Evolutionary conservation across 2,888 invertebrate genomes (phyloP).

Genomic region (Zaprionus lineosus): DNA sequence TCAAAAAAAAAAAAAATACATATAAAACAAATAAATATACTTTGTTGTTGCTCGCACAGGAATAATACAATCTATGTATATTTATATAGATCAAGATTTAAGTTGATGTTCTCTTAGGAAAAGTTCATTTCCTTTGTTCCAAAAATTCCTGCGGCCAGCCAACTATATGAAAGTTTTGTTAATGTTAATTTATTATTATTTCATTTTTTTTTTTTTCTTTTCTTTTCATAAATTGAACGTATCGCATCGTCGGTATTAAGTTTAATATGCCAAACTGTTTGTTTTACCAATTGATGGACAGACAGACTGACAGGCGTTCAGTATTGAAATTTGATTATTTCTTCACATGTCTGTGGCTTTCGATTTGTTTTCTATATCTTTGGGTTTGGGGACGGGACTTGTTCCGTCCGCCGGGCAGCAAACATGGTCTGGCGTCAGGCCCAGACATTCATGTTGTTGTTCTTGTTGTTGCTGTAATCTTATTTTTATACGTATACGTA

Average conservation of each 20-base stretch:
- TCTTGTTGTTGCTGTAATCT: constrained; percentile 51
- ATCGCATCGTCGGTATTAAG: too few species aligned
- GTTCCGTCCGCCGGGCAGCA: constrained; percentile 39
- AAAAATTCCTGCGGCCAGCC: constrained; percentile 27
- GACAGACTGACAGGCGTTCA: background rate
- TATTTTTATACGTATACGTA: constrained; percentile 68
- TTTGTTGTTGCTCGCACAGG: constrained; percentile 39
- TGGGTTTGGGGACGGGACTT: constrained; percentile 14
- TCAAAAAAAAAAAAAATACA: constrained; percentile 61
- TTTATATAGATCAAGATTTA: constrained; percentile 10
- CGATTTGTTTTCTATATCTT: constrained; percentile 32
- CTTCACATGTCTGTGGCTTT: constrained; percentile 17
- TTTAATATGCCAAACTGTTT: constrained; percentile 15
- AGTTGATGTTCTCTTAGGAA: constrained; percentile 34
- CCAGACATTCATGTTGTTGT: constrained; percentile 65
- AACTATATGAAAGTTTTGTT: too few species aligned
- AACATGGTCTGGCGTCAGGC: constrained; percentile 75
- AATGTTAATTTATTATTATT: too few species aligned
- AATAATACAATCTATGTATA: constrained; percentile 8
- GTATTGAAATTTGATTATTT: constrained; percentile 17
- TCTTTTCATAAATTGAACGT: too few species aligned
- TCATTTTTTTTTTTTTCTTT: too few species aligned
- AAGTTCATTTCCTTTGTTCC: constrained; percentile 47
- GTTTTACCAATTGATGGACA: constrained; percentile 19
- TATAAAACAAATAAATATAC: too few species aligned